Conservation (phyloP, 2,113 vertebrate genomes). For the Donacobius atricapilla region DNA sequence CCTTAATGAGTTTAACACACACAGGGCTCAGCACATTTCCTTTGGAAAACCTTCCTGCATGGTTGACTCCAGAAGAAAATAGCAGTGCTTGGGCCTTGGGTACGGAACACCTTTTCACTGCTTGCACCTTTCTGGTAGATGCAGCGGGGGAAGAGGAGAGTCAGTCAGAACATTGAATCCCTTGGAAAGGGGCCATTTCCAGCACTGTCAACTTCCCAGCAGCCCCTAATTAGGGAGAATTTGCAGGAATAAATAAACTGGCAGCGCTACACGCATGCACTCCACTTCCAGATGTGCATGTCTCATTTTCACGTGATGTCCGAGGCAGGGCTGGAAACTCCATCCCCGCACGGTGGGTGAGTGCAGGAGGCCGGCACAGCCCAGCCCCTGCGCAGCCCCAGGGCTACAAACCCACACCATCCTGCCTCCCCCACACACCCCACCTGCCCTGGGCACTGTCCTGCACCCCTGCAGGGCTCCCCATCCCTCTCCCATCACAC, state of each 20-base stretch:
- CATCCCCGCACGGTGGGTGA: not conserved
- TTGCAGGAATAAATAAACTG: not conserved
- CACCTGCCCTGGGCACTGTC: not conserved
- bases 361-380: not conserved
- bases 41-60: not conserved
- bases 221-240: not conserved
- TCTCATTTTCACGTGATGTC: not conserved
- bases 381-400: not conserved
- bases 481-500: not conserved
- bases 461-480: not conserved
- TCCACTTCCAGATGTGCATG: not conserved
- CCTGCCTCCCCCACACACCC: not conserved
- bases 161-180: not conserved
- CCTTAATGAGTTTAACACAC: constrained; percentile 30
- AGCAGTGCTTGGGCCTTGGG: not conserved
- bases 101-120: not conserved
- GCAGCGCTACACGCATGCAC: not conserved
- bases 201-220: not conserved
- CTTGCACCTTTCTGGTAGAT: fast-evolving
- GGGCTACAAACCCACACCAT: not conserved
- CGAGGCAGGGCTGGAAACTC: not conserved
- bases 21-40: not conserved
- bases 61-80: not conserved
- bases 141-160: not conserved
- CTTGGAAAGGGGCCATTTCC: not conserved